Evolutionary conservation across 2,888 invertebrate species (phyloP).

Genomic region (Mycalesis mineus): DNA sequence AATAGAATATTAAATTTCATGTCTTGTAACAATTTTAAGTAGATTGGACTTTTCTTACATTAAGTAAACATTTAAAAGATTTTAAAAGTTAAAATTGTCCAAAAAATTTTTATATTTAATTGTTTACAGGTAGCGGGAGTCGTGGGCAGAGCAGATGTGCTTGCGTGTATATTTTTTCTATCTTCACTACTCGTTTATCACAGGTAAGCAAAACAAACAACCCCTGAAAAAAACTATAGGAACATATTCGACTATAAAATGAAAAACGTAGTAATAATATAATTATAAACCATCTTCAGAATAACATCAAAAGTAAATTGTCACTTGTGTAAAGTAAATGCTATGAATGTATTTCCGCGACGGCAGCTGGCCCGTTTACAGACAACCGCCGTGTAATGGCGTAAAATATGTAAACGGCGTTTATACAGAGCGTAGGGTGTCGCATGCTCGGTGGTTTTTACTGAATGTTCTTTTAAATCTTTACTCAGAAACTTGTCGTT

Average conservation of each 20-base stretch:
- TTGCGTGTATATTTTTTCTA: constrained; percentile 90
- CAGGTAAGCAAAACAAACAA: constrained; percentile 83
- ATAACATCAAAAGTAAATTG: constrained; percentile 7
- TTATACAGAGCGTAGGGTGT: neutral
- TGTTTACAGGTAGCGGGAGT: constrained; percentile 87
- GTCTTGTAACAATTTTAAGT: too few relatives aligned
- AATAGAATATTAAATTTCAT: too few relatives aligned
- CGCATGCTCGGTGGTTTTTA: too few relatives aligned
- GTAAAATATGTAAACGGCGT: neutral
- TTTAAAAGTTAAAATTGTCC: too few relatives aligned
- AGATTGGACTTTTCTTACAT: too few relatives aligned
- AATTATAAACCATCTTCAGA: neutral
- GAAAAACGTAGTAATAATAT: too few relatives aligned
- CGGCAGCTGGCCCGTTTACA: constrained; percentile 6
- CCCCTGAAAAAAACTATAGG: too few relatives aligned
- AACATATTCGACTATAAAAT: too few relatives aligned
- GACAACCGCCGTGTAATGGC: constrained; percentile 5
- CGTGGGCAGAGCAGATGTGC: constrained; percentile 91
- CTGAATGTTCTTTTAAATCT: too few relatives aligned
- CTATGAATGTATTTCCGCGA: constrained; percentile 5
- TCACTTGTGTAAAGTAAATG: constrained; percentile 8
- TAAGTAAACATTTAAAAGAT: too few relatives aligned
- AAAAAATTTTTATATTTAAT: neutral
- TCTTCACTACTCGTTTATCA: constrained; percentile 88
- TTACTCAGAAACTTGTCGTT: too few relatives aligned